A percentile compares a stretch with the other conserved stretches of the same genome.
Conservation (phyloP, 30 jellyfish, hydroid and myxozoan species). For the Nemopilema nomurai region DNA sequence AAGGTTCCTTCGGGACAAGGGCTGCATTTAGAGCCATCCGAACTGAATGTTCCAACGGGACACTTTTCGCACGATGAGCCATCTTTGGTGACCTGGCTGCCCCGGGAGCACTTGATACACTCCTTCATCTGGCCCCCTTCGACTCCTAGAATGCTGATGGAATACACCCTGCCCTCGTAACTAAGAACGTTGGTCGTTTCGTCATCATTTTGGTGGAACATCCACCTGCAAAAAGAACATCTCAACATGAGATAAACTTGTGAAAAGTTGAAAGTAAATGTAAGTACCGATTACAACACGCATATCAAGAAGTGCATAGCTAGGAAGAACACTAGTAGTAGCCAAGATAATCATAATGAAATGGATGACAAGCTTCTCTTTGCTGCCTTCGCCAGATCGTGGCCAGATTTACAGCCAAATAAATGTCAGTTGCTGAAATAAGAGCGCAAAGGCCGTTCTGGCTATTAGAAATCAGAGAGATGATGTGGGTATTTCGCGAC, state of each 20-base stretch:
- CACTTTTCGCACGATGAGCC: slow-evolving; percentile 74
- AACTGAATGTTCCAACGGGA: slow-evolving; percentile 86
- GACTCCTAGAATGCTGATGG: slow-evolving; percentile 73
- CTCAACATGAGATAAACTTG: neutral
- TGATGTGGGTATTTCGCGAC: no score
- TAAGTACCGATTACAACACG: no score
- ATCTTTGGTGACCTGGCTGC: slow-evolving; percentile 63
- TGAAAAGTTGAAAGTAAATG: neutral
- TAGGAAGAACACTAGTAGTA: no score
- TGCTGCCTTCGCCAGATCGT: no score
- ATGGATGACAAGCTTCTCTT: neutral
- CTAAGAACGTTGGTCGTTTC: slow-evolving; percentile 73
- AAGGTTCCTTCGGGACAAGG: slow-evolving; percentile 72
- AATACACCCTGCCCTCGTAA: slow-evolving; percentile 78
- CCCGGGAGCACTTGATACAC: slow-evolving; percentile 76
- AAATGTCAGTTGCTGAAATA: no score
- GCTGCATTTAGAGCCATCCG: slow-evolving; percentile 67
- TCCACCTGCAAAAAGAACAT: slow-evolving; percentile 41
- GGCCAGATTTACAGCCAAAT: no score
- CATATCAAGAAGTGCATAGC: no score
- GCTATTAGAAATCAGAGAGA: no score
- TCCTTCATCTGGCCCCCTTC: slow-evolving; percentile 58
- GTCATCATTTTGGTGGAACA: slow-evolving; percentile 89
- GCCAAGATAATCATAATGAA: no score
- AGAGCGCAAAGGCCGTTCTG: no score